Percentiles rank a stretch among this genome's conserved stretches.
These are phyloP conservation scores for Eupithecia subumbrata DNA, from an alignment of 2,888 invertebrate genomes.

Conservation along the genomic window DNA sequence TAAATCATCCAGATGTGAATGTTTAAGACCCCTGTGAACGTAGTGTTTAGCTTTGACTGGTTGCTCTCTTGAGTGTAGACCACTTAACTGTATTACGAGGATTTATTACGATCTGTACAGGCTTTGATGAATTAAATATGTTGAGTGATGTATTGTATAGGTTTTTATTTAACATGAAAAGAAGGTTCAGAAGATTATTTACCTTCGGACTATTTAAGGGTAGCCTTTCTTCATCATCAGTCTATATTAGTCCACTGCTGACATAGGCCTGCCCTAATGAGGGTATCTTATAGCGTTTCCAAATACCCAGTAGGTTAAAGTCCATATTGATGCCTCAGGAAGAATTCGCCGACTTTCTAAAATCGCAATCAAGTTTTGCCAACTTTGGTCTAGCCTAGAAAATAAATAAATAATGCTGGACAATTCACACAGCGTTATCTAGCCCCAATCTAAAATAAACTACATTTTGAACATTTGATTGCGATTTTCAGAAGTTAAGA, in stretches of 20 bases:
- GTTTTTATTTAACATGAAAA: background rate
- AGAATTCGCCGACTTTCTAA: too few species aligned
- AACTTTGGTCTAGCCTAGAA: too few species aligned
- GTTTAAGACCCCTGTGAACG: background rate
- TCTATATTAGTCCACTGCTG: too few species aligned
- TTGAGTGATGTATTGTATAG: background rate
- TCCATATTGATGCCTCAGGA: background rate
- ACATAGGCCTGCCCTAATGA: too few species aligned
- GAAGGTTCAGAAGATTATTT: background rate
- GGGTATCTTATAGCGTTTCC: too few species aligned
- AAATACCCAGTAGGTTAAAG: background rate
- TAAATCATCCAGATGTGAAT: slow-evolving; percentile 9
- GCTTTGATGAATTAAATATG: slow-evolving; percentile 15
- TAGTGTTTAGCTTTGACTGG: slow-evolving; percentile 5
- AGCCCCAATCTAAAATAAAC: too few species aligned
- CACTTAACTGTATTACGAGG: slow-evolving; percentile 8
- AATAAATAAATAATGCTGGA: too few species aligned
- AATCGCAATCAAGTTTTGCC: too few species aligned
- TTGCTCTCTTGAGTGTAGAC: slow-evolving; percentile 10
- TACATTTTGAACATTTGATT: too few species aligned
- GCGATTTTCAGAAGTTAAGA: too few species aligned
- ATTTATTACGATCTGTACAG: slow-evolving; percentile 5
- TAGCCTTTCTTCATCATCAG: too few species aligned
- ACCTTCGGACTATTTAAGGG: background rate
- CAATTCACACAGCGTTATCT: too few species aligned